Conservation (phyloP, 2,888 invertebrate genomes). For the Ophion obscuratus region DNA sequence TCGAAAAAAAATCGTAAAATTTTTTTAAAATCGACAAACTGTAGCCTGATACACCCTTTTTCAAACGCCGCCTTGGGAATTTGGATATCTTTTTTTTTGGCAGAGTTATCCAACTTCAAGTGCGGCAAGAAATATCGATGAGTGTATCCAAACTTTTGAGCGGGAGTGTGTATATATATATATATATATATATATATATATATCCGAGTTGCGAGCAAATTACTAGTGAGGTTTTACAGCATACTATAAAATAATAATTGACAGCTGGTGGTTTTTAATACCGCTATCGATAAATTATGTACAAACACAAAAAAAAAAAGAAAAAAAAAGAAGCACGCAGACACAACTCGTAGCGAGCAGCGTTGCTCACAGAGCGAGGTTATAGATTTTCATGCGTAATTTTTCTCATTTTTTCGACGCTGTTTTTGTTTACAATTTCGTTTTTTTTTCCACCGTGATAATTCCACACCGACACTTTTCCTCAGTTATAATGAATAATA, state of each 20-base stretch:
- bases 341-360: constrained; percentile 64
- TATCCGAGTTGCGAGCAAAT: constrained; percentile 3
- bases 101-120: no score
- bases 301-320: constrained; percentile 61
- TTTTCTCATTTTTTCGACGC: constrained; percentile 15
- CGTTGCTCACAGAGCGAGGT: constrained; percentile 61
- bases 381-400: background rate
- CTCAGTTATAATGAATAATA: constrained; percentile 39
- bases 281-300: constrained; percentile 63
- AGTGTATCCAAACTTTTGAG: no score
- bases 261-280: constrained; percentile 19
- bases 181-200: background rate
- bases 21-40: no score
- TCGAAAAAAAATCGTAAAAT: no score
- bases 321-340: constrained; percentile 40
- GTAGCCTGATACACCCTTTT: no score
- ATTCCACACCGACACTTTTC: constrained; percentile 39
- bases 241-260: constrained; percentile 57
- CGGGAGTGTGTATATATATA: no score
- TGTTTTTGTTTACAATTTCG: constrained; percentile 3
- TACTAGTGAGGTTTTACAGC: constrained; percentile 24
- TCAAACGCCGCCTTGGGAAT: no score
- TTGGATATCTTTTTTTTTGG: no score
- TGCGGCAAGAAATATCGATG: no score
- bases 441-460: constrained; percentile 37